Base-by-base conservation (phyloP, 2,888 invertebrate genomes). In the Cistogaster globosa region DNA sequence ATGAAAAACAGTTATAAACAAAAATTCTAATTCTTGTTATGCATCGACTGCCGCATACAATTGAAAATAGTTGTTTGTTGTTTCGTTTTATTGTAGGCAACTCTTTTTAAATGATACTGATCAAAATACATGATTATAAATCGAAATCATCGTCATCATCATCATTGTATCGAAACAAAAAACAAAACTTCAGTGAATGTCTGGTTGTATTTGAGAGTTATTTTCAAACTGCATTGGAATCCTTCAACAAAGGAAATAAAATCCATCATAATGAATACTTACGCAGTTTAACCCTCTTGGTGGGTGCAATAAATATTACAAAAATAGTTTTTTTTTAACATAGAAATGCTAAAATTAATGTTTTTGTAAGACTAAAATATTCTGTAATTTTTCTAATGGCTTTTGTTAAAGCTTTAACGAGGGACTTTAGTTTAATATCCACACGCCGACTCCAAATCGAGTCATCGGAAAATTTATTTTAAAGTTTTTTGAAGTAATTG, bases 61-160 rank as follows among this genome's bases (percentile, higher is more conserved):
- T 42, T 16, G 2, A 38, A 74, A 63, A 22, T 18, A 55, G 7
- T 11, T 36, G 11, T 11, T 60, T 36, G 14, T 14, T n/a, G 11
- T 62, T 32, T 32, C 18, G 48, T 71, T 5, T 51, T 14, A 16
- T 20, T 45, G 16, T 16, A 48, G 48, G 45, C 20, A 58, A 18
- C 32, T 38, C 16, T 57, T 57, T 18, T 48, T 22, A 57, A 71
- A 71, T 38, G 48, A 63, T 57, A 57, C 65, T 72, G 63, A 72
- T 72, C 65, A 65, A 72, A 65, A 72, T 65, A 71, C 78, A 71
- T 58, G 57, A 72, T 36, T 2, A 12, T 2, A 58, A 48, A 36
- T 48, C 58, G 14, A n/a, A n/a, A n/a, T 53, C 68, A 57, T 16
- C 36, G 16, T 58, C 18, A 32, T 38, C 20, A 48, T 9, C 32